These are phyloP conservation scores for Heterotilapia buettikoferi DNA, from an alignment of 2,113 vertebrate genomes.

Conservation along the genomic window DNA sequence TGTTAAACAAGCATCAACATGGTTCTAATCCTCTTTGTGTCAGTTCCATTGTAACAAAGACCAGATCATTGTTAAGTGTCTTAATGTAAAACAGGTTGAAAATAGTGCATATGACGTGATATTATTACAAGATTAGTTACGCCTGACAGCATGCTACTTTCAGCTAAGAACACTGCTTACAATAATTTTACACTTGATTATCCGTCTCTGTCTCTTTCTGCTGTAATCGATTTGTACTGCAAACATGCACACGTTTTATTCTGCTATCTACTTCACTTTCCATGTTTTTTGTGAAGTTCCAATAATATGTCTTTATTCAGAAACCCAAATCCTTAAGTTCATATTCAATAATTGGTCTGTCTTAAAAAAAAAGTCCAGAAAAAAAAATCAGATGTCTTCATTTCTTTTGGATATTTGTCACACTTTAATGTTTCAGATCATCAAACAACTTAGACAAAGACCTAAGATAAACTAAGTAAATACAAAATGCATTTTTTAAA, in stretches of 20 bases:
- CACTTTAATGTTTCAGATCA: background rate
- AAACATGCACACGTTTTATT: background rate
- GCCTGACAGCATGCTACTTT: conserved; percentile 4
- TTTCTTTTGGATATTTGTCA: background rate
- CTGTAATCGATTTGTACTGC: background rate
- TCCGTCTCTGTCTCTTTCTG: background rate
- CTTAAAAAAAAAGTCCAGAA: background rate
- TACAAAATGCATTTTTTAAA: background rate
- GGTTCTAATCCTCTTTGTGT: background rate
- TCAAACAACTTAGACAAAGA: background rate
- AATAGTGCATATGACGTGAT: background rate
- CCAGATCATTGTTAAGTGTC: background rate
- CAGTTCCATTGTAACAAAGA: background rate
- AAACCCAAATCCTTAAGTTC: background rate
- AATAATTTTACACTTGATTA: conserved; percentile 31
- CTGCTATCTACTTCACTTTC: background rate
- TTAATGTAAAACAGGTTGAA: conserved; percentile 12
- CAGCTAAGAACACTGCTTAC: background rate
- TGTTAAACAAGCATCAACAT: background rate
- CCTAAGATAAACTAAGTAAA: background rate
- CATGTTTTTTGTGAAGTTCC: background rate
- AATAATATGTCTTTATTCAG: background rate
- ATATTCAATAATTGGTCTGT: background rate
- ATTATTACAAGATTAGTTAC: conserved; percentile 35
- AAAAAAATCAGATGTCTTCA: background rate